Conservation (phyloP, 2,888 invertebrate species). For the Brenthis ino region DNA sequence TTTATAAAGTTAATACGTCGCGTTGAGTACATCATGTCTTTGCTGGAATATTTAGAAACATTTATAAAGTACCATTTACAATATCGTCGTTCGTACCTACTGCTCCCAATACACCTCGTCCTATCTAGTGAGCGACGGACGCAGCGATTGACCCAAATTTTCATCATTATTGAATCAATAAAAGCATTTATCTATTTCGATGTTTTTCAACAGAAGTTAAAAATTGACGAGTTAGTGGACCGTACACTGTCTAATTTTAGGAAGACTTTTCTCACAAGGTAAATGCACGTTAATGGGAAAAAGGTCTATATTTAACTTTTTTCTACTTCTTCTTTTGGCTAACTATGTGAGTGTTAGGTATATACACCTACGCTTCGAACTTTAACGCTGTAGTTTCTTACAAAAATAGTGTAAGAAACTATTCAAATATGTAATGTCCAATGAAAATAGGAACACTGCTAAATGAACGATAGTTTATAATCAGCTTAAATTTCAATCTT, state of each 20-base stretch:
- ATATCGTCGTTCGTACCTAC: constrained; percentile 32
- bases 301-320: background rate
- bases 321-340: background rate
- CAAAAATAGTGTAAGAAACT: no score
- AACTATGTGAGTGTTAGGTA: background rate
- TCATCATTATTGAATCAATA: constrained; percentile 49
- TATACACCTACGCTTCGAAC: background rate
- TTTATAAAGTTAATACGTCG: no score
- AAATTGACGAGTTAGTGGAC: constrained; percentile 39
- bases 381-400: background rate
- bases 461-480: no score
- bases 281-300: background rate
- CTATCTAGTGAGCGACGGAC: constrained; percentile 28
- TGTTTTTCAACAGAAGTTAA: constrained; percentile 48
- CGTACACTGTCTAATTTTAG: constrained; percentile 12
- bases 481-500: no score
- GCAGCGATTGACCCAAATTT: constrained; percentile 41
- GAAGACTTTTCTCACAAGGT: background rate
- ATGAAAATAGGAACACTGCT: no score
- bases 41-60: constrained; percentile 17
- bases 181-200: constrained; percentile 48
- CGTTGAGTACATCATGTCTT: background rate
- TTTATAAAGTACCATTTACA: constrained; percentile 36
- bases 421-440: no score
- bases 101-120: constrained; percentile 32